Base-by-base conservation (phyloP, 2,113 vertebrate genomes). In the Sporophila hypoxantha region DNA sequence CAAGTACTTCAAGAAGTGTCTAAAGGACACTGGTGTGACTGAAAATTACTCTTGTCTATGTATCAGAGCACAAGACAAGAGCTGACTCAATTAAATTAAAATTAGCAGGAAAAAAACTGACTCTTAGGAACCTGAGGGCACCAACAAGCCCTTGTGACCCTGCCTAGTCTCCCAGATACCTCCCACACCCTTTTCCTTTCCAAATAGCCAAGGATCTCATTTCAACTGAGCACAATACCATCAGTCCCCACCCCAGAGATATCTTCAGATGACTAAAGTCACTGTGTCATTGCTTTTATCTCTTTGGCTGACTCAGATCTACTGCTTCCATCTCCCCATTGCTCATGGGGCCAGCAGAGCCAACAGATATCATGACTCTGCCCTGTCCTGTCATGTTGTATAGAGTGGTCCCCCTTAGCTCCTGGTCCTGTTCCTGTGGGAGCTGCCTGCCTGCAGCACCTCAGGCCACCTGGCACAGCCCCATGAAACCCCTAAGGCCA, bases 401-500 rank as follows among this genome's bases (percentile, higher is more conserved):
- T 75, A 29, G 17, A 7, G 16, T 12, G 9, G 5, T 6, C 23
- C 1, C 1, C 3, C 22, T 76, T 34, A 82, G 17, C 6, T 53
- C 25, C 47, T 67, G 32, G 4, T 44, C 34, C 17, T 14, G 4
- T 23, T 18, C 5, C 29, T 3, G 18, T 27, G 12, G 32, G 5
- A 82, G 18, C 7, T 67, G 30, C 17, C 34, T 70, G 21, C 10
- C 42, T 4, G 0, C 25, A 49, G 16, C 21, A 20, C n/a, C 34
- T 70, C 52, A 62, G 57, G 21, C 8, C 9, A 25, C 6, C 25
- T 44, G 42, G 39, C 16, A 2, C 25, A 82, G 37, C 3, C 37
- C 25, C 17, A 21, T 7, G 21, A 67, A 57, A 17, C 2, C 6
- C 3, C 2, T 7, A 1, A 1, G 1, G 14, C 34, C 34, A 29